phyloP scores from a whole-genome alignment of 2,797 vertebrate species.

The Trachurus trachurus region DNA sequence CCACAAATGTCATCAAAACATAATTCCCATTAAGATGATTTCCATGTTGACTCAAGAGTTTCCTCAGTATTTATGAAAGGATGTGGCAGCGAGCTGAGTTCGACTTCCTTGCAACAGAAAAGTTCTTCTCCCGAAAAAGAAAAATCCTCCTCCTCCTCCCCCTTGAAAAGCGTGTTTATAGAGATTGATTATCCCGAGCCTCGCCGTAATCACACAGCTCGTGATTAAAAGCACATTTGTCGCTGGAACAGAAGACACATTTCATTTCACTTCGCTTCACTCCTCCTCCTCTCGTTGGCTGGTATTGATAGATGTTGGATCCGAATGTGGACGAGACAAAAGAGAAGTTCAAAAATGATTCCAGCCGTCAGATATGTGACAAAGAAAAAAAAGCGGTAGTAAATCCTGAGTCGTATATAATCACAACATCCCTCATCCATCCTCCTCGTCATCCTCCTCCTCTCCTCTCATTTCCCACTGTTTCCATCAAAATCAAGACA shows the following conservation, averaged over 20 bases:
- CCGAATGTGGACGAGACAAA: neutral
- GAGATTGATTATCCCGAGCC: conserved; percentile 66
- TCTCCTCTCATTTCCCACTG: too few species aligned
- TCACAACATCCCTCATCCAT: too few species aligned
- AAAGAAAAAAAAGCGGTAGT: too few species aligned
- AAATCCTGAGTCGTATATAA: too few species aligned
- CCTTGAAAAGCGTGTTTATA: conserved; percentile 52
- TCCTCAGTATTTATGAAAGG: conserved; percentile 50
- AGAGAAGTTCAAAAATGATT: neutral
- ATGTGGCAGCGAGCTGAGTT: conserved; percentile 55
- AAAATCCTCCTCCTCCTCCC: conserved; percentile 38
- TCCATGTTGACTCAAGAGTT: conserved; percentile 65
- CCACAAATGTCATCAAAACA: conserved; percentile 69
- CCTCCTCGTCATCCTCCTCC: too few species aligned
- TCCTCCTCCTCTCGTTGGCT: conserved; percentile 5
- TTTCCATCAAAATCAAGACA: too few species aligned
- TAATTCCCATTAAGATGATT: conserved; percentile 65
- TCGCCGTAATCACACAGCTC: conserved; percentile 33
- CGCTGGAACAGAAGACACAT: conserved; percentile 15
- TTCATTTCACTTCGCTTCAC: conserved; percentile 6
- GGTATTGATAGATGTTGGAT: conserved; percentile 3
- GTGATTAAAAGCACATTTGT: conserved; percentile 64
- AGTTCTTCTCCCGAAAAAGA: conserved; percentile 16
- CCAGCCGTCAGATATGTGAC: neutral
- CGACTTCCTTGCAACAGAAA: conserved; percentile 45